Evolutionary conservation across 2,113 vertebrate genomes (phyloP), one percentile per base, ranked within the genome.

Genomic region (Syngnathus scovelli): DNA sequence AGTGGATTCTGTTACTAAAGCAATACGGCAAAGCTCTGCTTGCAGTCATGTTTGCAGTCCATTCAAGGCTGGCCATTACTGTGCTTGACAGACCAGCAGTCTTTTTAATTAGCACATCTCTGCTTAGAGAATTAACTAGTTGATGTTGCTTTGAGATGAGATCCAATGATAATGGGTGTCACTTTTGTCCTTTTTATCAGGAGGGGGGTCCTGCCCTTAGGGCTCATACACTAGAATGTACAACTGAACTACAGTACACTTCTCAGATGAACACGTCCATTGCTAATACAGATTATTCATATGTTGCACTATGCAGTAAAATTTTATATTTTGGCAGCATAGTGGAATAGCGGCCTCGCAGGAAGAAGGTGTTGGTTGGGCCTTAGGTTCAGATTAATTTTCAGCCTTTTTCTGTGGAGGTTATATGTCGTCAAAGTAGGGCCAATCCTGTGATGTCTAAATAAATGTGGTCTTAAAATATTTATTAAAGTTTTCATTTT

Each of bases 101-200:
- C 23, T 81, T 82, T 88, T 90, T 89, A 89, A 89, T 90, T 88
- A 85, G 79, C 71, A 86, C 82, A 87, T 72, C 83, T 74, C 65
- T 23, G 60, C 71, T 79, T 77, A 85, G 81, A 83, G 81, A 84
- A 80, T 82, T 83, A 44, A 71, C 78, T 81, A 16, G 78, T 89
- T 80, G 83, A 67, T 75, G 78, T 75, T 71, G 63, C 55, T 79
- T 69, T 77, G 60, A 85, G 67, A 82, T 80, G 43, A 79, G 77
- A 86, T 60, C 37, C 66, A 19, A 61, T 39, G 8, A 60, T 38
- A 74, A 61, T 38, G 48, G 39, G 18, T 56, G 69, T 62, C 19
- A 19, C n/a, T 37, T 23, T 37, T 12, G 11, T 43, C 52, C 48
- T 61, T 44, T 21, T 38, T 69, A 58, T n/a, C 33, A 15, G n/a